A percentile compares a stretch with the other conserved stretches of the same genome.
Conservation (phyloP, 2,797 vertebrate species). For the Coendou prehensilis region DNA sequence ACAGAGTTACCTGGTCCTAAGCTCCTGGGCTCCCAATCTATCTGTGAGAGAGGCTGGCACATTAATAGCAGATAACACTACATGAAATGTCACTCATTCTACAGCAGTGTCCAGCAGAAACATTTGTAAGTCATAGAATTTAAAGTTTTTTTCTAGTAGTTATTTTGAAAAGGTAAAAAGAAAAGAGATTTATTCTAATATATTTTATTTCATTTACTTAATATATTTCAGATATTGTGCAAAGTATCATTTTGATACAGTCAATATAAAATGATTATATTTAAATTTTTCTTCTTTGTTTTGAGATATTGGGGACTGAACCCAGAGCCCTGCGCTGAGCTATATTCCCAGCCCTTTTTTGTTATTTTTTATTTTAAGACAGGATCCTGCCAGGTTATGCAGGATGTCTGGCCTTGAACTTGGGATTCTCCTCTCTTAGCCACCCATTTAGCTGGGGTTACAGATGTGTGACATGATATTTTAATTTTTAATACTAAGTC, state of each 20-base stretch:
- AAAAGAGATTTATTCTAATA: neutral
- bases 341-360: neutral
- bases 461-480: neutral
- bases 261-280: constrained; percentile 5
- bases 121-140: neutral
- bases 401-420: neutral
- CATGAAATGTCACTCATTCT: neutral
- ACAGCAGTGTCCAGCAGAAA: neutral
- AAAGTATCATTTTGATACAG: neutral
- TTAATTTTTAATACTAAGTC: neutral
- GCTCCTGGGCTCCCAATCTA: neutral
- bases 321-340: neutral
- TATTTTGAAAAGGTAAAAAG: neutral
- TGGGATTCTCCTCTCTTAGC: neutral
- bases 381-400: neutral
- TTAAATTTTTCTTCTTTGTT: neutral
- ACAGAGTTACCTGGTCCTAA: neutral
- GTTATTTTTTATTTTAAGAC: neutral
- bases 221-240: neutral
- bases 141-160: constrained; percentile 22
- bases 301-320: neutral
- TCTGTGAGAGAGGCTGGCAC: neutral
- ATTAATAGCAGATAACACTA: neutral
- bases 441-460: no score
- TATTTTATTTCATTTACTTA: neutral